phyloP scores from a whole-genome alignment of 2,113 vertebrate genomes.

The Pterocles gutturalis region DNA sequence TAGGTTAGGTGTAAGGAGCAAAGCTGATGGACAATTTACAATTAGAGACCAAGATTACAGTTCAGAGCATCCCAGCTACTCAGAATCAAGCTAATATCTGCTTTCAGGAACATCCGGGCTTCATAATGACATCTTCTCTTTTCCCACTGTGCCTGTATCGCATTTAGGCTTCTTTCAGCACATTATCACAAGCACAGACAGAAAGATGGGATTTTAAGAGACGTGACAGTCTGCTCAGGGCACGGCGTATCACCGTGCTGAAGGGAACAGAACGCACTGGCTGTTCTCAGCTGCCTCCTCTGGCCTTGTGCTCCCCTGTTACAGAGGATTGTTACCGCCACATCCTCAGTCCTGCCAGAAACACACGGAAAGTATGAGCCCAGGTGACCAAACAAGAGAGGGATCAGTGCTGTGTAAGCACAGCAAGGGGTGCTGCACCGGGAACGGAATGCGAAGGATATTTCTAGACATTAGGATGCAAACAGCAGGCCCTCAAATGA shows the following conservation, averaged over 20 bases:
- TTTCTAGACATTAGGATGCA: neutral
- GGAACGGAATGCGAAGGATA: neutral
- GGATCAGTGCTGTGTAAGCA: neutral
- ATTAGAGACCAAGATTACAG: neutral
- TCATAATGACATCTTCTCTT: neutral
- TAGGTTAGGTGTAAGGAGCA: neutral
- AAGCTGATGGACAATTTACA: neutral
- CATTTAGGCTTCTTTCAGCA: neutral
- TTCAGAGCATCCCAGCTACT: slow-evolving; percentile 14
- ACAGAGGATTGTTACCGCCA: neutral
- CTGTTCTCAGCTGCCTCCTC: neutral
- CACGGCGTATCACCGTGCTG: neutral
- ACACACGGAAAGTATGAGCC: neutral
- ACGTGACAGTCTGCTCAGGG: neutral
- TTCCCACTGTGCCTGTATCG: neutral
- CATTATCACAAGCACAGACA: accelerated
- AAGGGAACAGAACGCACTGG: neutral
- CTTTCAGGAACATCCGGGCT: slow-evolving; percentile 6
- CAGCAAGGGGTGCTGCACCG: neutral
- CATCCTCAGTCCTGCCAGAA: neutral
- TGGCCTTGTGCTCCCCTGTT: neutral
- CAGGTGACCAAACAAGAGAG: neutral
- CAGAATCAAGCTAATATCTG: slow-evolving; percentile 4
- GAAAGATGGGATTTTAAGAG: neutral
- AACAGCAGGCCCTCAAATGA: neutral